phyloP scores from a whole-genome alignment of 92 coral and sea anemone genomes.

The Anthopleura xanthogrammica region DNA sequence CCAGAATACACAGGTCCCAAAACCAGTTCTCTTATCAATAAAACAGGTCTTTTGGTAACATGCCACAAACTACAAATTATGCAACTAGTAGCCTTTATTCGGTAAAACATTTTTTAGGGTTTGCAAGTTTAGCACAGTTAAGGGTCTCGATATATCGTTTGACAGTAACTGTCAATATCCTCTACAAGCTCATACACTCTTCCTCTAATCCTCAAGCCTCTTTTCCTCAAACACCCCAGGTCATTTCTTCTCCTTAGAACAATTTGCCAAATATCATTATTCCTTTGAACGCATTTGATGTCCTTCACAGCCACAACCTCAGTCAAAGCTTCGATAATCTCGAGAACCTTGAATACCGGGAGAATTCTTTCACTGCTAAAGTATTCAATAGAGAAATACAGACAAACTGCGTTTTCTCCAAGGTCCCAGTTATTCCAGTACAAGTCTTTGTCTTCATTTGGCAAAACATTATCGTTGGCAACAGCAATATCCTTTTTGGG shows the following conservation, averaged over 20 bases:
- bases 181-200: conserved; percentile 72
- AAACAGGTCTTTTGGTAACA: too few relatives aligned
- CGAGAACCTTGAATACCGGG: conserved; percentile 81
- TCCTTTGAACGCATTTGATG: conserved; percentile 85
- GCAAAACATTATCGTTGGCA: conserved; percentile 24
- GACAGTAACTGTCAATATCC: conserved; percentile 71
- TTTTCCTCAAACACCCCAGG: conserved; percentile 31
- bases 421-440: conserved; percentile 36
- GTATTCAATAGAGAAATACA: conserved; percentile 82
- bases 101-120: background rate
- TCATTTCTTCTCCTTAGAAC: conserved; percentile 75
- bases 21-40: too few relatives aligned
- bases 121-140: background rate
- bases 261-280: conserved; percentile 78
- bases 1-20: too few relatives aligned
- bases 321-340: conserved; percentile 75
- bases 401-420: conserved; percentile 82
- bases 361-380: conserved; percentile 61
- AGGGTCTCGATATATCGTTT: conserved; percentile 29
- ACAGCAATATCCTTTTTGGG: conserved; percentile 52
- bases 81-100: background rate
- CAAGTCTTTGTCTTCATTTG: conserved; percentile 18
- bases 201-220: conserved; percentile 74
- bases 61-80: background rate
- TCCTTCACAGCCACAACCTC: conserved; percentile 60